Conservation (phyloP, 2,888 invertebrate species). For the Acleris holmiana region DNA sequence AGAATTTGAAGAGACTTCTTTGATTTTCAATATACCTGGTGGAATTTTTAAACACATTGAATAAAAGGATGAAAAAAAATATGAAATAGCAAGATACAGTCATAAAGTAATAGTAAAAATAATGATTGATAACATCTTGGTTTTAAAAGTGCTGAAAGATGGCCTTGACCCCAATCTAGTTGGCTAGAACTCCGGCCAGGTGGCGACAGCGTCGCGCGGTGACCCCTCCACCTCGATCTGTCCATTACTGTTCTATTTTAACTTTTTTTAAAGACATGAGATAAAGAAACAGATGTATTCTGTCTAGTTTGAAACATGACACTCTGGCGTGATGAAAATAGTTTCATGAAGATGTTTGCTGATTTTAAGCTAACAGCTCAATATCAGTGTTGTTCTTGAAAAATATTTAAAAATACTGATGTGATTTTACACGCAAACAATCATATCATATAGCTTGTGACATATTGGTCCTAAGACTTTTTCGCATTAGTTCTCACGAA, state of each 20-base stretch:
- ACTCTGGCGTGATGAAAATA: constrained; percentile 25
- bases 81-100: not conserved
- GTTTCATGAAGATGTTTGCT: not conserved
- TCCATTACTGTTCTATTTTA: constrained; percentile 46
- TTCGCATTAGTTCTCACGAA: too few relatives aligned
- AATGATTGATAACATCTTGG: constrained; percentile 49
- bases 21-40: too few relatives aligned
- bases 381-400: too few relatives aligned
- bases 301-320: constrained; percentile 28
- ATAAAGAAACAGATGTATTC: not conserved
- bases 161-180: constrained; percentile 77
- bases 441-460: too few relatives aligned
- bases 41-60: not conserved
- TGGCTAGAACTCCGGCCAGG: constrained; percentile 65
- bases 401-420: too few relatives aligned
- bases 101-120: constrained; percentile 47
- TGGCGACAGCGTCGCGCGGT: constrained; percentile 53
- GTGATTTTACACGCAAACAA: too few relatives aligned
- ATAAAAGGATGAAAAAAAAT: not conserved
- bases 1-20: too few relatives aligned
- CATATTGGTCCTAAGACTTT: too few relatives aligned
- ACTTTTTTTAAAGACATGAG: constrained; percentile 27
- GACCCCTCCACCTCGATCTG: constrained; percentile 61
- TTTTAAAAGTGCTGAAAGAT: constrained; percentile 69
- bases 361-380: too few relatives aligned